Percentiles rank a stretch among this genome's conserved stretches.
These are phyloP conservation scores for Hypolimnas misippus DNA, from an alignment of 2,888 invertebrate species.

Conservation along the genomic window DNA sequence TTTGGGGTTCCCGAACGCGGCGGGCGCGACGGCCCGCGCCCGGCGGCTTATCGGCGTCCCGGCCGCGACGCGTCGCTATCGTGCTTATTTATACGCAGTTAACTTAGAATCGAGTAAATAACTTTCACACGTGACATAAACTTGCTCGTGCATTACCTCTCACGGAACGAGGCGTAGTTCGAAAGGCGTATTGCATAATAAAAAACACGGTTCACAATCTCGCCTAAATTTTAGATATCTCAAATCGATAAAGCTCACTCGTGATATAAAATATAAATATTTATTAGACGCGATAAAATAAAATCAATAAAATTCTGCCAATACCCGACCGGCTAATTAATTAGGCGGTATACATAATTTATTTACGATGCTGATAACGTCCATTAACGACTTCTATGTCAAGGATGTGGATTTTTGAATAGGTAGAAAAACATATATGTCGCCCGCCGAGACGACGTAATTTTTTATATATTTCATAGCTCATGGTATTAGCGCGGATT, in stretches of 20 bases:
- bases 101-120: constrained; percentile 26
- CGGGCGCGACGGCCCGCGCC: constrained; percentile 10
- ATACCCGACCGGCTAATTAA: constrained; percentile 43
- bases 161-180: constrained; percentile 17
- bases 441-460: constrained; percentile 4
- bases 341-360: constrained; percentile 47
- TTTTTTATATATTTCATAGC: constrained; percentile 4
- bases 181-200: constrained; percentile 26
- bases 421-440: constrained; percentile 15
- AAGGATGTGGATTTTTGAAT: constrained; percentile 43
- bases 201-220: constrained; percentile 6
- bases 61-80: constrained; percentile 23
- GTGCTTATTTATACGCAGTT: constrained; percentile 37
- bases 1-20: constrained; percentile 45
- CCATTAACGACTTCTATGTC: constrained; percentile 45
- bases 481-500: constrained; percentile 14
- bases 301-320: constrained; percentile 50
- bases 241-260: constrained; percentile 22
- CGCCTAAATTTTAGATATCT: constrained; percentile 19
- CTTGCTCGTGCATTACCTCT: constrained; percentile 27
- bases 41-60: constrained; percentile 12
- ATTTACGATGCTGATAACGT: constrained; percentile 43
- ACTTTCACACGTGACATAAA: constrained; percentile 39
- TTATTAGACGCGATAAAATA: constrained; percentile 39
- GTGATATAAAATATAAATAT: constrained; percentile 51